phyloP scores from a whole-genome alignment of 2,888 invertebrate species.

The Phytoseiulus persimilis region DNA sequence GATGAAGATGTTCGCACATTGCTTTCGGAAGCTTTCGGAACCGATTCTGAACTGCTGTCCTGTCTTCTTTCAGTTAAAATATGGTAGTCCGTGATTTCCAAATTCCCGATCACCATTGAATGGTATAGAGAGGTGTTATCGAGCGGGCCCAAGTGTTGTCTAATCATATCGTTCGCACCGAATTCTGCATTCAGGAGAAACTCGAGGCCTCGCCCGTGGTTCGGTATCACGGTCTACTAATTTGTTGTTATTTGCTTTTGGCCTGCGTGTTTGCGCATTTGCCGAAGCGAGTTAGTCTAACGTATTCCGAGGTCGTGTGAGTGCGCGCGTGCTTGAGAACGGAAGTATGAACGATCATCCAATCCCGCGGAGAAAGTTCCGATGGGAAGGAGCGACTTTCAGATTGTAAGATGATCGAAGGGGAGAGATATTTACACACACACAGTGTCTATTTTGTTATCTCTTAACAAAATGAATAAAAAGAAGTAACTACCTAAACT shows the following conservation, averaged over 20 bases:
- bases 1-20: background rate
- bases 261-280: background rate
- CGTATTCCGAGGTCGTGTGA: background rate
- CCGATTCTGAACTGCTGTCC: background rate
- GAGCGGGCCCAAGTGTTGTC: background rate
- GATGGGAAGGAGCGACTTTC: background rate
- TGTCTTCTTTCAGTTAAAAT: background rate
- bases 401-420: background rate
- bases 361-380: background rate
- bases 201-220: background rate
- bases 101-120: background rate
- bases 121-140: background rate
- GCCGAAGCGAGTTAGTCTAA: background rate
- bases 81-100: background rate
- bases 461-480: slow-evolving; percentile 24
- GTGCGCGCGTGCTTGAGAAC: background rate
- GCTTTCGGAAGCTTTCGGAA: background rate
- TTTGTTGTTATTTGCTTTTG: background rate
- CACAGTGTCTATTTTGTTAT: background rate
- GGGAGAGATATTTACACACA: background rate
- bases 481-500: background rate
- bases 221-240: background rate
- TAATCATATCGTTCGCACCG: background rate
- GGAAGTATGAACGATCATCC: background rate
- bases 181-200: background rate